Conservation (phyloP, 2,113 vertebrate species). For the Phrynosoma blainvillii region DNA sequence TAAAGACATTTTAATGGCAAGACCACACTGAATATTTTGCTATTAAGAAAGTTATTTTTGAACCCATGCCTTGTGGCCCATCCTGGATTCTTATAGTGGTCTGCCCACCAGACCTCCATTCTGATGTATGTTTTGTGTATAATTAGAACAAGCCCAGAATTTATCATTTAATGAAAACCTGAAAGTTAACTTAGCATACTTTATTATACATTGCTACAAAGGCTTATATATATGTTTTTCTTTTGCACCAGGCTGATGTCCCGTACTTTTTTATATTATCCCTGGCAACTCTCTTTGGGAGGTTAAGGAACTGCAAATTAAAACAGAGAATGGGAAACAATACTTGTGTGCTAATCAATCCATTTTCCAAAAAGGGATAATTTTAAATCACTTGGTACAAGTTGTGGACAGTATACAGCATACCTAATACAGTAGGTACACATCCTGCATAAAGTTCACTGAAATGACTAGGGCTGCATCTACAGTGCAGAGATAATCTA, state of each 20-base stretch:
- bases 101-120: slow-evolving; percentile 46
- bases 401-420: background rate
- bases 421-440: background rate
- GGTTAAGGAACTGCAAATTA: background rate
- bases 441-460: background rate
- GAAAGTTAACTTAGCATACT: slow-evolving; percentile 41
- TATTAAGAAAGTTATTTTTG: background rate
- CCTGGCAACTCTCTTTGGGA: background rate
- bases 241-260: fast-evolving
- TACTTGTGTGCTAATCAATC: background rate
- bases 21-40: slow-evolving; percentile 42
- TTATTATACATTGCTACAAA: background rate
- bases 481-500: no score
- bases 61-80: slow-evolving; percentile 31
- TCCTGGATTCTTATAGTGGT: slow-evolving; percentile 48
- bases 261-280: background rate
- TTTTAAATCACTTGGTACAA: background rate
- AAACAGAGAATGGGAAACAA: background rate
- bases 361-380: no score
- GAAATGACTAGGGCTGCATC: no score
- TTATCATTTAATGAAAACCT: slow-evolving; percentile 11
- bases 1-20: slow-evolving; percentile 49
- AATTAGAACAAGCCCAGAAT: slow-evolving; percentile 39
- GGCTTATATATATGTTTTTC: slow-evolving; percentile 3
- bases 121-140: slow-evolving; percentile 54